A percentile compares a stretch with the other conserved stretches of the same genome.
These are phyloP conservation scores for Cheilosia urbana DNA, from an alignment of 2,888 invertebrate species.

Conservation along the genomic window DNA sequence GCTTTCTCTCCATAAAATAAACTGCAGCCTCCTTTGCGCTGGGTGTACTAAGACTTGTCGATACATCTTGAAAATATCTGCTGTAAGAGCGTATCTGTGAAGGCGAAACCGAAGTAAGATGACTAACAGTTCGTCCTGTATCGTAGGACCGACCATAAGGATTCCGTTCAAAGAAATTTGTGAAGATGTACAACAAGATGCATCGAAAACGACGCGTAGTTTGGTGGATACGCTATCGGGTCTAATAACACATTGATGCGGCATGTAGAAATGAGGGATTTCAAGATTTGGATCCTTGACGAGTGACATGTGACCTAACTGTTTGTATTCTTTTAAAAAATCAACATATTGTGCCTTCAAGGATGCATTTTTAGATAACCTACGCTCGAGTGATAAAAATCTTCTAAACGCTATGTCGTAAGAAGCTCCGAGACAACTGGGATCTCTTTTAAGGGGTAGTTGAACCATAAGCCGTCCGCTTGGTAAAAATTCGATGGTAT, in stretches of 20 bases:
- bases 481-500: constrained; percentile 7
- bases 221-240: constrained; percentile 56
- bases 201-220: constrained; percentile 51
- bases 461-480: constrained; percentile 38
- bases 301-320: constrained; percentile 83
- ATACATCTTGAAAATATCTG: constrained; percentile 27
- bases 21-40: not conserved
- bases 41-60: constrained; percentile 1
- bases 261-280: constrained; percentile 43
- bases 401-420: constrained; percentile 48
- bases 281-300: constrained; percentile 8
- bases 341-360: not conserved
- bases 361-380: not conserved
- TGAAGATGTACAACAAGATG: constrained; percentile 26
- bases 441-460: constrained; percentile 59
- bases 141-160: constrained; percentile 57
- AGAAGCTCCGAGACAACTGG: constrained; percentile 51
- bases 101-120: constrained; percentile 53
- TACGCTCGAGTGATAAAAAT: constrained; percentile 54
- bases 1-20: constrained; percentile 8
- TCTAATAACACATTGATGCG: constrained; percentile 51
- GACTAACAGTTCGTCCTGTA: constrained; percentile 40
- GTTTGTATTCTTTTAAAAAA: constrained; percentile 56
- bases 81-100: not conserved
- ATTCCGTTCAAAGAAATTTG: constrained; percentile 56